These are phyloP conservation scores for Sebastes oblongus DNA, from an alignment of 2,797 vertebrate genomes.

Conservation along the genomic window DNA sequence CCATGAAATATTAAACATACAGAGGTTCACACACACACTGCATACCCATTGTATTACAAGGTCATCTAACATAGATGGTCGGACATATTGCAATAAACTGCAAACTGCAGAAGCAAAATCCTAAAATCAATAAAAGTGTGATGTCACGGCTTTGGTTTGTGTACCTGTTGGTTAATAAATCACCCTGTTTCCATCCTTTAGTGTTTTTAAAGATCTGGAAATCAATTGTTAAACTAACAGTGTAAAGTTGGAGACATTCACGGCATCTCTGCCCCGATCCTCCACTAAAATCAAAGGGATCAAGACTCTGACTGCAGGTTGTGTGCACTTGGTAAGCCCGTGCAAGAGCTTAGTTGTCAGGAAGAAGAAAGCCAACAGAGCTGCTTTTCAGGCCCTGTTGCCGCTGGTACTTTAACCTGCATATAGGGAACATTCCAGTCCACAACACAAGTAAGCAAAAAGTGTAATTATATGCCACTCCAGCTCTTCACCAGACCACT, in stretches of 20 bases:
- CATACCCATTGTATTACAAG: not conserved
- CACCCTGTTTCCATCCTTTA: not conserved
- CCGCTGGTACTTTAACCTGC: not conserved
- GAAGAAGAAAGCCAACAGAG: not conserved
- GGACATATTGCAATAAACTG: not conserved
- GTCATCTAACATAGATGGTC: not conserved
- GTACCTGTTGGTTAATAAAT: not conserved
- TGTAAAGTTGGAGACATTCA: not conserved
- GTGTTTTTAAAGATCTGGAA: not conserved
- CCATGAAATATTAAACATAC: slow-evolving; percentile 28
- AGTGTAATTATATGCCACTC: not conserved
- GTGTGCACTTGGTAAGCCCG: not conserved
- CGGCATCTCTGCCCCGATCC: not conserved
- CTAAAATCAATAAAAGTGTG: not conserved
- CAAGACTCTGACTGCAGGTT: not conserved
- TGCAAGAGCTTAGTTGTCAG: not conserved
- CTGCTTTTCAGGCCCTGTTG: not conserved
- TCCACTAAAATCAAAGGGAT: not conserved
- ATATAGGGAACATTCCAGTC: not conserved
- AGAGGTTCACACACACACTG: not conserved
- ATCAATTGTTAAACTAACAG: not conserved
- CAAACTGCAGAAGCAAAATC: not conserved
- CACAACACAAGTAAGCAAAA: not conserved
- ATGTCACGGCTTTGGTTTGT: not conserved
- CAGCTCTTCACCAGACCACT: not conserved